A percentile compares a stretch with the other conserved stretches of the same genome.
Conservation (phyloP, 2,797 vertebrate genomes). For the Serranus cabrilla region DNA sequence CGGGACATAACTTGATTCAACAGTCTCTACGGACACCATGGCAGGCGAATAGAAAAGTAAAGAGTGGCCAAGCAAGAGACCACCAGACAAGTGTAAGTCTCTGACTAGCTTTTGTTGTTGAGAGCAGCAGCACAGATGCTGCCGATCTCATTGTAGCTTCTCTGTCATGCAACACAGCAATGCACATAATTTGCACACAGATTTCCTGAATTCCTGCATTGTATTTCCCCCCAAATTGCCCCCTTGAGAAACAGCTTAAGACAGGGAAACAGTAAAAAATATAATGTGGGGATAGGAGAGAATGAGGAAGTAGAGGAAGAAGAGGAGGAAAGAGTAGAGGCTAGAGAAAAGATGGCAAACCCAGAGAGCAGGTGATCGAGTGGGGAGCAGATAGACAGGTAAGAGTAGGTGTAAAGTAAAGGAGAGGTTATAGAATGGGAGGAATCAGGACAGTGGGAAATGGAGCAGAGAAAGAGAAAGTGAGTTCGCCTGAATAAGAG, state of each 20-base stretch:
- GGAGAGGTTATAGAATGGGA: slow-evolving; percentile 3
- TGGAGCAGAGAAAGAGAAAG: slow-evolving; percentile 21
- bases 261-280: not conserved
- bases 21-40: too few species aligned
- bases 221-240: too few species aligned
- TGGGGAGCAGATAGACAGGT: slow-evolving; percentile 5
- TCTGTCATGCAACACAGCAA: too few species aligned
- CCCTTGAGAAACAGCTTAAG: not conserved
- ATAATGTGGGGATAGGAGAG: not conserved
- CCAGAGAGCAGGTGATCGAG: slow-evolving; percentile 26
- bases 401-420: slow-evolving; percentile 24
- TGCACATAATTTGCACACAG: too few species aligned
- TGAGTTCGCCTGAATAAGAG: slow-evolving; percentile 45
- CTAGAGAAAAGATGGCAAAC: not conserved
- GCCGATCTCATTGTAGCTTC: too few species aligned
- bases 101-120: too few species aligned
- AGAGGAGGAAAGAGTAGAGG: not conserved
- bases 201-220: too few species aligned
- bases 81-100: too few species aligned
- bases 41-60: too few species aligned
- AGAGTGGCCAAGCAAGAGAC: too few species aligned
- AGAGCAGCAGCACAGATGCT: too few species aligned
- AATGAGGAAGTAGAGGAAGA: not conserved
- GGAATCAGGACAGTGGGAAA: slow-evolving; percentile 12
- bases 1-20: too few species aligned